Base-by-base conservation (phyloP, 2,113 vertebrate genomes). In the Sardina pilchardus region DNA sequence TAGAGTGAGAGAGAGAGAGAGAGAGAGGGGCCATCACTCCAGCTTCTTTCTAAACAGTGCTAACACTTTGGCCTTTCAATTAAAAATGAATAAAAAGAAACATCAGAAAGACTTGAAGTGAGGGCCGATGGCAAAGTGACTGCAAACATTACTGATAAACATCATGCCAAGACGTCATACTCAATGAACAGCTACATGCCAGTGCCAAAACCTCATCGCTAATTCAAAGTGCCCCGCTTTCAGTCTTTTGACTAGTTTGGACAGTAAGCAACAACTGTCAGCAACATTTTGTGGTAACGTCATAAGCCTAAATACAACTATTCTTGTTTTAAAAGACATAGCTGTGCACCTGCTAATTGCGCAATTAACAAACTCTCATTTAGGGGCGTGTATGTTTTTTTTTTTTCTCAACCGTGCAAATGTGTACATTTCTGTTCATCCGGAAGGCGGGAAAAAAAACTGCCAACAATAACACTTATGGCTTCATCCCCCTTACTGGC, bases 11-110 rank as follows among this genome's bases (percentile, higher is more conserved):
- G 50, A 56, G 50, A 56, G 50, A 21, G 50, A 56, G 50, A 56
- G 50, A 56, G 50, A 56, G 19, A 56, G 50, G 21, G 50, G 63
- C 63, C 63, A 67, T 67, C 63, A 67, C 63, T 67, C n/a, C n/a
- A 67, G n/a, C 7, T 1, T 67, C 63, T 67, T 67, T 67, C 63
- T 67, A 67, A 26, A 67, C 63, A 67, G 63, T n/a, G 1, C 7
- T 42, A 42, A 67, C 63, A 67, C 63, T 67, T 67, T 67, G 63
- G n/a, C 63, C 63, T 67, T n/a, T 67, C 63, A 67, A 67, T 67
- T 67, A 67, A 30, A 67, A 14, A 67, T 30, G 9, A n/a, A 67
- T 67, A 67, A 8, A 67, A n/a, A 30, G 19, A 5, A 21, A 21
- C 1, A 6, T 3, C 21, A 6, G 6, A n/a, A 21, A 21, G 1